These are phyloP conservation scores for Apotomis turbidana DNA, from an alignment of 2,888 invertebrate species.

Conservation along the genomic window DNA sequence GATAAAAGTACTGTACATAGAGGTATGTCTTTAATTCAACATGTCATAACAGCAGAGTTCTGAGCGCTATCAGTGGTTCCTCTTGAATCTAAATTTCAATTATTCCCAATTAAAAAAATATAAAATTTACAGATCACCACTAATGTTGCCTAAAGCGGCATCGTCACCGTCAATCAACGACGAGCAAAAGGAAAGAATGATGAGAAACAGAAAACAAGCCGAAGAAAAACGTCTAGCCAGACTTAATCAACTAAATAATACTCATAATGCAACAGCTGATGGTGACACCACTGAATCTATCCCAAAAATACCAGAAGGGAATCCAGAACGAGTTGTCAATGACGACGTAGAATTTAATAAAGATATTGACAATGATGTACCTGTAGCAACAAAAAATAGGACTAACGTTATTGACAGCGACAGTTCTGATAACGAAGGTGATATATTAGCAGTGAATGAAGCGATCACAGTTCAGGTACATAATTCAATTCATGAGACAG, in stretches of 20 bases:
- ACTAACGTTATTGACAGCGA: constrained; percentile 54
- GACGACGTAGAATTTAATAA: constrained; percentile 15
- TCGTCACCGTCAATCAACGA: constrained; percentile 81
- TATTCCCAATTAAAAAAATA: too few species aligned
- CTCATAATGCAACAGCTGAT: constrained; percentile 1
- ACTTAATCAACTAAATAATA: constrained; percentile 58
- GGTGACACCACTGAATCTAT: neutral
- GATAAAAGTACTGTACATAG: too few species aligned
- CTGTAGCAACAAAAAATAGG: constrained; percentile 50
- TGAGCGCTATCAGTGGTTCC: too few species aligned
- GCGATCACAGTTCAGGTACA: constrained; percentile 53
- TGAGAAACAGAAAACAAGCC: constrained; percentile 86
- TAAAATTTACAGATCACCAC: constrained; percentile 57
- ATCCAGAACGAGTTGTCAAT: constrained; percentile 3
- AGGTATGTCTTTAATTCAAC: too few species aligned
- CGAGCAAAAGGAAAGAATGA: constrained; percentile 87
- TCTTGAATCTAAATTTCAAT: too few species aligned
- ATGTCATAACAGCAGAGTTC: too few species aligned
- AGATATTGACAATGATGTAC: constrained; percentile 40
- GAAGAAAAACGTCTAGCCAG: constrained; percentile 85
- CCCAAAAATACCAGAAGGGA: neutral
- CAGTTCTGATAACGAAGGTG: constrained; percentile 57
- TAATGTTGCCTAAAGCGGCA: constrained; percentile 67
- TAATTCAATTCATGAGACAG: constrained; percentile 13
- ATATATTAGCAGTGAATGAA: constrained; percentile 49